A percentile compares a stretch with the other conserved stretches of the same genome.
phyloP scores from a whole-genome alignment of 2,888 invertebrate genomes.

The Bursaphelenchus okinawaensis region DNA sequence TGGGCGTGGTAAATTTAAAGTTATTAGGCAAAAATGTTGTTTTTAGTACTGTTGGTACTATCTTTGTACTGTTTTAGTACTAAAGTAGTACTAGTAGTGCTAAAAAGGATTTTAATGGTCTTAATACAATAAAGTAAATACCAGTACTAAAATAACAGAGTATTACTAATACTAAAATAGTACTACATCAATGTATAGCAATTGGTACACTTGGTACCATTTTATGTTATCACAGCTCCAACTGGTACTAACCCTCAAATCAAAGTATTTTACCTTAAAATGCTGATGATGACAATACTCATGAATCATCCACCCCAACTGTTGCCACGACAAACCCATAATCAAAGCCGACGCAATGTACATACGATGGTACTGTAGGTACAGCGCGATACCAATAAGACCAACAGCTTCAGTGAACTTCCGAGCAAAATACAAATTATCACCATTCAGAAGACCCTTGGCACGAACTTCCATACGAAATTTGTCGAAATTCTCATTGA shows the following conservation, averaged over 20 bases:
- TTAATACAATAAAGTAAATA: no score
- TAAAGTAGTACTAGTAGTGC: no score
- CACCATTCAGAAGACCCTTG: slow-evolving; percentile 43
- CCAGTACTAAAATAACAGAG: no score
- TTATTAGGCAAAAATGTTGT: not conserved
- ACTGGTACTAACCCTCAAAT: not conserved
- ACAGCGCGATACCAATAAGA: slow-evolving; percentile 41
- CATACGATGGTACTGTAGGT: slow-evolving; percentile 39
- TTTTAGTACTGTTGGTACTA: not conserved
- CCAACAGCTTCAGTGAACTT: slow-evolving; percentile 43
- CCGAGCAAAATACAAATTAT: slow-evolving; percentile 40
- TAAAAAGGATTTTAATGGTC: no score
- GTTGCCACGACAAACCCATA: slow-evolving; percentile 56
- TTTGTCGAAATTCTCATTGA: slow-evolving; percentile 43
- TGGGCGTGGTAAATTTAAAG: slow-evolving; percentile 3
- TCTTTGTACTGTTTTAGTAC: no score
- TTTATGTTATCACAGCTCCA: not conserved
- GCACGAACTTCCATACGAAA: slow-evolving; percentile 38
- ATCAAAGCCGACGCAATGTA: slow-evolving; percentile 48
- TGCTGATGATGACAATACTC: slow-evolving; percentile 55
- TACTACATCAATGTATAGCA: not conserved
- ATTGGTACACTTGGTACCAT: not conserved
- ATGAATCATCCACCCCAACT: slow-evolving; percentile 48
- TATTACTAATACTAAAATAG: slow-evolving; percentile 1
- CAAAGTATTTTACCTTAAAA: slow-evolving; percentile 43